These are phyloP conservation scores for Podarcis raffonei DNA, from an alignment of 2,113 vertebrate species.

Conservation along the genomic window DNA sequence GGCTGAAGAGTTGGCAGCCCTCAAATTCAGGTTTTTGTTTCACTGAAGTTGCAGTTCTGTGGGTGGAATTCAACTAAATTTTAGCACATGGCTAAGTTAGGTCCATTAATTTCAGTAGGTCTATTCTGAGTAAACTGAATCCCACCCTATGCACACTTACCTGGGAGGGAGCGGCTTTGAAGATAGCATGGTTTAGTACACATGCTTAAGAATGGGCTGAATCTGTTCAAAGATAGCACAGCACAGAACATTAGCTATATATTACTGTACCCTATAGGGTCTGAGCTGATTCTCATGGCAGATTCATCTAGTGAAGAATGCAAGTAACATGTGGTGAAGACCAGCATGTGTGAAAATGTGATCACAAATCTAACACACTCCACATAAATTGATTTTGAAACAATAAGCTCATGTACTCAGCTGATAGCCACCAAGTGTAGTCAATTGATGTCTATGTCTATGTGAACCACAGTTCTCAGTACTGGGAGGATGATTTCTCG, in stretches of 20 bases:
- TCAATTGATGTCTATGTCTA: background rate
- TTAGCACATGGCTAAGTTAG: background rate
- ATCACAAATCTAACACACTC: background rate
- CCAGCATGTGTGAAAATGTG: background rate
- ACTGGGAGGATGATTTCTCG: background rate
- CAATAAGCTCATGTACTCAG: background rate
- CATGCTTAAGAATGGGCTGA: background rate
- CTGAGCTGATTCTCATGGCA: background rate
- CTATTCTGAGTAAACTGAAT: no score
- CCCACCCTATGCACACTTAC: background rate
- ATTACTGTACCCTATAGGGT: conserved; percentile 11
- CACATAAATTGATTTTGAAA: background rate
- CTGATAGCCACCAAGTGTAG: background rate
- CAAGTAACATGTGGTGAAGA: no score
- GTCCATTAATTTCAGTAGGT: no score
- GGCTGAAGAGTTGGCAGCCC: background rate
- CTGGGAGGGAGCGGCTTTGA: background rate
- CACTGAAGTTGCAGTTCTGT: background rate
- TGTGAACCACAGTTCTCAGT: background rate
- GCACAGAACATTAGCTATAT: background rate
- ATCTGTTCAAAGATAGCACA: conserved; percentile 21
- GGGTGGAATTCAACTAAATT: no score
- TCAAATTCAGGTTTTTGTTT: background rate
- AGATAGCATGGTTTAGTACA: background rate
- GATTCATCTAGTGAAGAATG: background rate